Evolutionary conservation across 1,140 invertebrate species (phyloP), one percentile per base, ranked within the genome.

Genomic region (Hyles euphorbiae): DNA sequence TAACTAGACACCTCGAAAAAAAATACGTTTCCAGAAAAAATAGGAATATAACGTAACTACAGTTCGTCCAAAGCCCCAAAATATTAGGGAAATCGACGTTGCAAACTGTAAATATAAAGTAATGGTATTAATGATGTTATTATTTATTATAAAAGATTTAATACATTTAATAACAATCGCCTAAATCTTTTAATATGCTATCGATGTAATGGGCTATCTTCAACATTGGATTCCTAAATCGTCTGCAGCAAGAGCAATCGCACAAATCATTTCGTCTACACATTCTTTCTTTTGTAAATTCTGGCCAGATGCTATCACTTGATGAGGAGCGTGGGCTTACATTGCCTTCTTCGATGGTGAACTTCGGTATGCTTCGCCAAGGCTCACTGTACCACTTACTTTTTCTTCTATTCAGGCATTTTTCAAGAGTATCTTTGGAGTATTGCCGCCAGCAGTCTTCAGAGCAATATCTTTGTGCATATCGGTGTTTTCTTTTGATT

Each of bases 141-240:
- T 22, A 22, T 22, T 22, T 22, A 22, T 22, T 22, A 22, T 22
- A 22, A 22, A 22, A 22, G 36, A 52, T 62, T 64, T 61, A 57
- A 56, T 50, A 64, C 51, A 43, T 40, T 34, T 60, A 44, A 36
- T 56, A 40, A 52, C 46, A 60, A 61, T 76, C 65, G 33, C 71
- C 60, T 8, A 76, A 58, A 56, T 80, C 76, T 58, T 77, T 69
- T 12, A 84, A 34, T 43, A 81, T 61, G 10, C 55, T 75, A 54
- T 86, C 80, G 6, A 86, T 71, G 51, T 74, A 78, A 9, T 55
- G 66, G 47, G 76, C 74, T 10, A 88, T 61, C 66, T 77, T 68
- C 32, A 80, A 45, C 64, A 86, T 81, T 2, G 77, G 78, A 50
- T 78, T 74, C 5, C 68, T 51, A n/a, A 65, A 57, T 63, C 60